phyloP scores from a whole-genome alignment of 1,140 invertebrate genomes.

The Sitodiplosis mosellana region DNA sequence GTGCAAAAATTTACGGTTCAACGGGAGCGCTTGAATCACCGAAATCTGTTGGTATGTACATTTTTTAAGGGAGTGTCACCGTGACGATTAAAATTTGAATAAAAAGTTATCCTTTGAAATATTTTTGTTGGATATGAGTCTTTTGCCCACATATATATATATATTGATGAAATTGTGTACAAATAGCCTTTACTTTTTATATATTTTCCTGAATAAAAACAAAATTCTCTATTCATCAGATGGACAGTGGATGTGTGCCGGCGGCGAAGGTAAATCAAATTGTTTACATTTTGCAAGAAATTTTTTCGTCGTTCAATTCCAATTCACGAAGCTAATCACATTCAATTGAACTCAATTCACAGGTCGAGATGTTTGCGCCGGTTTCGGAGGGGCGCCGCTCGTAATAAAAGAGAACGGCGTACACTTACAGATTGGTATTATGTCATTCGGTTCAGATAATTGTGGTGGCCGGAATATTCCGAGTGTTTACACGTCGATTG shows the following conservation, averaged over 20 bases:
- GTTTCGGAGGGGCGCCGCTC: conserved; percentile 47
- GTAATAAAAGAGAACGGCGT: conserved; percentile 33
- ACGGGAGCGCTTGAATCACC: conserved; percentile 23
- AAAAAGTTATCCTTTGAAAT: too few species aligned
- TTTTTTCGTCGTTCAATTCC: too few species aligned
- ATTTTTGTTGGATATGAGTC: too few species aligned
- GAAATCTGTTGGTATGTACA: conserved; percentile 15
- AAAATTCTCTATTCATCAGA: conserved; percentile 21
- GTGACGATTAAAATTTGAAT: too few species aligned
- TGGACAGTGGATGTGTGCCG: conserved; percentile 42
- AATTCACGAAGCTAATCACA: conserved; percentile 1
- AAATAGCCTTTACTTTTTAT: too few species aligned
- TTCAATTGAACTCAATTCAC: conserved; percentile 12
- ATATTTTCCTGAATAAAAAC: too few species aligned
- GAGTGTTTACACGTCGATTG: conserved; percentile 48
- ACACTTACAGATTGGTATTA: conserved; percentile 41
- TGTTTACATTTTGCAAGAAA: too few species aligned
- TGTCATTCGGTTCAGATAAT: conserved; percentile 51
- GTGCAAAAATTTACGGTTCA: conserved; percentile 20
- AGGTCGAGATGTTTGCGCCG: conserved; percentile 41
- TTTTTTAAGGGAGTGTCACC: neutral
- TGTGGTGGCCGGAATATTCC: conserved; percentile 44
- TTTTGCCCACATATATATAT: too few species aligned
- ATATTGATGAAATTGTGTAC: too few species aligned
- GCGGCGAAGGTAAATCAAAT: conserved; percentile 30